A percentile compares a stretch with the other conserved stretches of the same genome.
These are phyloP conservation scores for Patella caerulea DNA, from an alignment of 2,888 invertebrate genomes.

Conservation along the genomic window DNA sequence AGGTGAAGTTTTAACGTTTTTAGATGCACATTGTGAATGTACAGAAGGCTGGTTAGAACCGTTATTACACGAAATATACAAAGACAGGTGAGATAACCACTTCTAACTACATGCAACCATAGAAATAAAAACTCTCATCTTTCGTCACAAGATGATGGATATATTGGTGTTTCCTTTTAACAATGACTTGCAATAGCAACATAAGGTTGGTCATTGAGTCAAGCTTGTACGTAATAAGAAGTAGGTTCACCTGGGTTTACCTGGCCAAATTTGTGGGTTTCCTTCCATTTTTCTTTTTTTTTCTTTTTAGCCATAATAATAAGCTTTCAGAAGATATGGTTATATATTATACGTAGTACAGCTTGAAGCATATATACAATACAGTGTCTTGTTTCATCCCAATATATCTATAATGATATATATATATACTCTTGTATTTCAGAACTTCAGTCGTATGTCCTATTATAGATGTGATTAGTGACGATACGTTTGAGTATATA, in stretches of 20 bases:
- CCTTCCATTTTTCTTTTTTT: too few species aligned
- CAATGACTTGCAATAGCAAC: background rate
- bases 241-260: too few species aligned
- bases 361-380: too few species aligned
- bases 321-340: too few species aligned
- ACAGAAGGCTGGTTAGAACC: constrained; percentile 99
- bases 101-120: background rate
- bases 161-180: background rate
- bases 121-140: background rate
- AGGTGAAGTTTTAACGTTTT: constrained; percentile 93
- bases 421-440: constrained; percentile 17
- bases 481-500: constrained; percentile 98
- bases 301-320: too few species aligned
- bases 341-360: too few species aligned
- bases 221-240: too few species aligned
- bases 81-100: constrained; percentile 78
- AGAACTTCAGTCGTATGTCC: constrained; percentile 94
- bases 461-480: constrained; percentile 98
- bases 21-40: constrained; percentile 99
- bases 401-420: too few species aligned
- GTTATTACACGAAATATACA: constrained; percentile 89
- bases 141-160: background rate
- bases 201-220: too few species aligned
- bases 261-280: too few species aligned
- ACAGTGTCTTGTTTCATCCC: too few species aligned